Evolutionary conservation across 2,113 vertebrate species (phyloP).

Genomic region (Dendropsophus ebraccatus): DNA sequence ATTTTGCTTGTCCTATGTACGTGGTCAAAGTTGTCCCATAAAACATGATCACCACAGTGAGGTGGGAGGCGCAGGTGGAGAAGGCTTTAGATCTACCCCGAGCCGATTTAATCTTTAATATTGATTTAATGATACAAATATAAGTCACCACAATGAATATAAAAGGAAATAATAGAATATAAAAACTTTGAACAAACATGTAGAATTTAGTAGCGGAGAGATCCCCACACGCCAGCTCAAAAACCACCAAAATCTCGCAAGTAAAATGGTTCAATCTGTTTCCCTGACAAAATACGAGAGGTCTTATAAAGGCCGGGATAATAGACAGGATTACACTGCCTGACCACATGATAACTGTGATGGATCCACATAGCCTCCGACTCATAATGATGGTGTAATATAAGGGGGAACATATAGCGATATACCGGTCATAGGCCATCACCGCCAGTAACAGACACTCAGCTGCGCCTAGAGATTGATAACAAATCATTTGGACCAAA

Average conservation of each 20-base stretch:
- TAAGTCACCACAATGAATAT: background rate
- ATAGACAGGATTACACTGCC: too few species aligned
- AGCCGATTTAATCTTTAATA: background rate
- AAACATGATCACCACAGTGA: background rate
- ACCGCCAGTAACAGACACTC: background rate
- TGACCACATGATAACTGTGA: too few species aligned
- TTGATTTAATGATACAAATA: background rate
- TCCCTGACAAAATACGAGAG: background rate
- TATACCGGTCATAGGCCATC: constrained; percentile 54
- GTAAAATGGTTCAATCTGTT: too few species aligned
- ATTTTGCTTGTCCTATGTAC: background rate
- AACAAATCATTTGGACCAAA: background rate
- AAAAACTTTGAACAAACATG: background rate
- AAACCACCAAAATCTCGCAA: background rate
- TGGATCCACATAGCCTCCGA: background rate
- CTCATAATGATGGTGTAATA: constrained; percentile 60
- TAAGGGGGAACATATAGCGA: constrained; percentile 28
- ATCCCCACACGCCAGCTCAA: too few species aligned
- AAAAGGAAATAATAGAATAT: background rate
- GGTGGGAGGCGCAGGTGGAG: background rate
- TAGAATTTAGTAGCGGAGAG: too few species aligned
- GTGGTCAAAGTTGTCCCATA: background rate
- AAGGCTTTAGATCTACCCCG: background rate
- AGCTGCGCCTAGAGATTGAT: background rate
- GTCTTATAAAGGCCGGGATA: background rate